A percentile compares a stretch with the other conserved stretches of the same genome.
These are phyloP conservation scores for Cheirogaleus medius DNA, from an alignment of 2,113 vertebrate species.

Conservation along the genomic window DNA sequence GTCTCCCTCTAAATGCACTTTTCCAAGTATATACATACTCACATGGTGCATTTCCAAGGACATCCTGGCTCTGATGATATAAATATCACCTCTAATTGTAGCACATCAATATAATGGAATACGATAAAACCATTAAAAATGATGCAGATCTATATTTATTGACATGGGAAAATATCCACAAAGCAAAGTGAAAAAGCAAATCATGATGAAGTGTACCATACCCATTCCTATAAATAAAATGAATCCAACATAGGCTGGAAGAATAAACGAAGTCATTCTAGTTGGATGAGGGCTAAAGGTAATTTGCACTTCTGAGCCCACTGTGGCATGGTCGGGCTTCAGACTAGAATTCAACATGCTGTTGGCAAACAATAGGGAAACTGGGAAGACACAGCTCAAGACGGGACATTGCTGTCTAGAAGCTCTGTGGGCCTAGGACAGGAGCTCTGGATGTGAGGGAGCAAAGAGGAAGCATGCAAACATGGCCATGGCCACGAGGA, in stretches of 20 bases:
- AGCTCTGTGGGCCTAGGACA: neutral
- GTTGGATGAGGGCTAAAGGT: neutral
- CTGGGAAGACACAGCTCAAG: neutral
- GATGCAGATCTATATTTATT: slow-evolving; percentile 8
- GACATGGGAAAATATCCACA: slow-evolving; percentile 24
- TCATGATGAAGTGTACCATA: neutral
- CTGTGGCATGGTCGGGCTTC: neutral
- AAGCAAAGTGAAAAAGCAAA: slow-evolving; percentile 34
- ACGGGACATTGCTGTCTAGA: neutral
- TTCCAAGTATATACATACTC: neutral
- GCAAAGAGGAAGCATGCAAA: neutral
- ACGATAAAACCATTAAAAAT: slow-evolving; percentile 15
- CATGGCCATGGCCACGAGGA: neutral
- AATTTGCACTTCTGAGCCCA: slow-evolving; percentile 20
- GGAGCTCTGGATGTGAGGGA: neutral
- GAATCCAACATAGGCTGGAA: neutral
- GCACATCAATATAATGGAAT: slow-evolving; percentile 27
- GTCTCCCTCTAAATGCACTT: neutral
- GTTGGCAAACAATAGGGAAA: neutral
- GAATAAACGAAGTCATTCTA: neutral
- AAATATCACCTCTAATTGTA: slow-evolving; percentile 20
- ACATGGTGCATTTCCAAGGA: neutral
- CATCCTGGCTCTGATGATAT: neutral
- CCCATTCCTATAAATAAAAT: slow-evolving; percentile 12
- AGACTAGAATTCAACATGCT: neutral